These are phyloP conservation scores for Porites evermanni DNA, from an alignment of 92 coral and sea anemone species.

Conservation along the genomic window DNA sequence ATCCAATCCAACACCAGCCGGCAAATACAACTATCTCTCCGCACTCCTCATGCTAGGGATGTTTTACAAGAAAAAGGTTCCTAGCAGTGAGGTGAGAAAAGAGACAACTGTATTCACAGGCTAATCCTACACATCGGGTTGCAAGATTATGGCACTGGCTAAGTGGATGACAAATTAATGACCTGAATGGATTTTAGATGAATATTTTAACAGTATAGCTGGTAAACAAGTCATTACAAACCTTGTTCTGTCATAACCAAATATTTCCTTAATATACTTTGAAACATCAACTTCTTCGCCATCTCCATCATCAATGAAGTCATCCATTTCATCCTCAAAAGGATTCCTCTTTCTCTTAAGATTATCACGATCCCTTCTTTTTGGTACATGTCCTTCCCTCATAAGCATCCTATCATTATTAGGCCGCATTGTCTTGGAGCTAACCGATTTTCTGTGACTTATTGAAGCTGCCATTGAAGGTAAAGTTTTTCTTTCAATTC, in stretches of 20 bases:
- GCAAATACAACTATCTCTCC: too few species aligned
- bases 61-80: too few species aligned
- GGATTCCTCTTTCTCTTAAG: constrained; percentile 34
- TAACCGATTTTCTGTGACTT: neutral
- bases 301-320: constrained; percentile 84
- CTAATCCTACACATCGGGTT: too few species aligned
- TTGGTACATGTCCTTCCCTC: neutral
- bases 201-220: too few species aligned
- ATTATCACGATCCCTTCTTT: neutral
- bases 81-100: too few species aligned
- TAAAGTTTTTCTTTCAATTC: neutral
- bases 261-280: constrained; percentile 85
- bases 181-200: too few species aligned
- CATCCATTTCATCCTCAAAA: constrained; percentile 67
- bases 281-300: constrained; percentile 80
- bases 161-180: too few species aligned
- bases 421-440: neutral
- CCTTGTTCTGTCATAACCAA: constrained; percentile 95
- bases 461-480: neutral
- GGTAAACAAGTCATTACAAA: constrained; percentile 20
- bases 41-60: too few species aligned
- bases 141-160: too few species aligned
- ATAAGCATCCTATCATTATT: neutral
- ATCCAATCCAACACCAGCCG: too few species aligned
- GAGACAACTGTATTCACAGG: too few species aligned